These are phyloP conservation scores for Sphinx pinastri DNA, from an alignment of 2,888 invertebrate species.

Conservation along the genomic window DNA sequence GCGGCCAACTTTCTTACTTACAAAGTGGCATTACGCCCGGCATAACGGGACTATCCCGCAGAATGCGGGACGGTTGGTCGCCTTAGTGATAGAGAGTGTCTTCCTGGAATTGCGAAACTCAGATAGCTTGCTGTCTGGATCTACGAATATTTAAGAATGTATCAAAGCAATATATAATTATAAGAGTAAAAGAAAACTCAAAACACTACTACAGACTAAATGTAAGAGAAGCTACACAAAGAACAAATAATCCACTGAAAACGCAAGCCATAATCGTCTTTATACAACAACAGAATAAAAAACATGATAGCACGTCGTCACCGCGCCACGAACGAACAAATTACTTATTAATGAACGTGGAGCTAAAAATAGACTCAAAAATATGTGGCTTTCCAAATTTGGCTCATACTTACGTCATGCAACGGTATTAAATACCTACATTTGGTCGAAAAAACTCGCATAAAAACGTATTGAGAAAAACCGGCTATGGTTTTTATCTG, in stretches of 20 bases:
- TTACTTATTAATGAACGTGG: constrained; percentile 34
- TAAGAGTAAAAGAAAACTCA: too few species aligned
- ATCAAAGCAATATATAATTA: too few species aligned
- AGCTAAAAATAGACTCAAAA: constrained; percentile 43
- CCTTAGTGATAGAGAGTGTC: too few species aligned
- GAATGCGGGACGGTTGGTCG: too few species aligned
- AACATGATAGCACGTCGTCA: constrained; percentile 8
- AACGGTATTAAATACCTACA: constrained; percentile 37
- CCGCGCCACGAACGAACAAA: constrained; percentile 27
- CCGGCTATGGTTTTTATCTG: constrained; percentile 23
- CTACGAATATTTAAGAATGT: too few species aligned
- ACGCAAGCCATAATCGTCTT: constrained; percentile 11
- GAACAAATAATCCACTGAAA: neutral
- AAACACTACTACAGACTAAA: too few species aligned
- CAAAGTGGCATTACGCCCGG: too few species aligned
- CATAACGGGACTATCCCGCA: too few species aligned
- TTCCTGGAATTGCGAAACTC: too few species aligned
- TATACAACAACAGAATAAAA: constrained; percentile 11
- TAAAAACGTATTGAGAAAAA: constrained; percentile 18
- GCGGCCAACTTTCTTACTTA: too few species aligned
- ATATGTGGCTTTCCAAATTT: constrained; percentile 42
- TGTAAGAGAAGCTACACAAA: too few species aligned
- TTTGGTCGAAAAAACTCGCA: constrained; percentile 16
- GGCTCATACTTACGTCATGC: constrained; percentile 40
- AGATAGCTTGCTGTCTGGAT: too few species aligned